Evolutionary conservation across 92 coral and sea anemone species (phyloP), one percentile per base, ranked within the genome.

Genomic region (Heteractis magnifica): DNA sequence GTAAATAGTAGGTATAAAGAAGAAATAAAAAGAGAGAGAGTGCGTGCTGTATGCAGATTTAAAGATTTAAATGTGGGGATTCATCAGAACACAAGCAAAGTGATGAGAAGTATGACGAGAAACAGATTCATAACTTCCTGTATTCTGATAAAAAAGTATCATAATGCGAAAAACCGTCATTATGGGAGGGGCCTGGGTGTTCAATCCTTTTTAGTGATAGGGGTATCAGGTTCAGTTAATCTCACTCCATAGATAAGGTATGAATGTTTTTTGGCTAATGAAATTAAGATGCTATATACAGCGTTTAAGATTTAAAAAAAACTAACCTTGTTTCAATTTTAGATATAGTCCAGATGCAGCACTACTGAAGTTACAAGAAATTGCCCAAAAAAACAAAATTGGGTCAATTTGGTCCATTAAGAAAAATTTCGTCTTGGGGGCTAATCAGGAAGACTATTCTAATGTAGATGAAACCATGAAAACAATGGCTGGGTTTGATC

Each of bases 351-450:
- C 88, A 21, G 88, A 85, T 49, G 56, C 56, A 72, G 72, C 81
- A 4, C 84, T 85, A 13, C 79, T 85, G 1, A 65, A 56, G 70
- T 77, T 85, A 5, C 79, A 85, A 73, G 58, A 79, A 4, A 72
- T 79, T 26, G 84, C 88, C 15, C 78, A 85, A 71, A 65, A 58
- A 10, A 68, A 79, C 11, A 5, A 65, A 16, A 53, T 85, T 48
- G 88, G 88, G 4, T 85, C 58, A n/a, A 85, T 77, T 13, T 77
- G 80, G 80, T 77, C 80, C 19, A 79, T 85, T 12, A n/a, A n/a
- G n/a, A n/a, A n/a, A n/a, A n/a, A n/a, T n/a, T n/a, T n/a, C n/a
- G 65, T 85, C 14, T 82, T 85, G 55, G 84, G 88, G 48, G 70
- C 84, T 16, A 85, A 56, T 53, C 88, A 85, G 49, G 44, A 68